Conservation (phyloP, 2,113 vertebrate species). For the Gobio gobio region DNA sequence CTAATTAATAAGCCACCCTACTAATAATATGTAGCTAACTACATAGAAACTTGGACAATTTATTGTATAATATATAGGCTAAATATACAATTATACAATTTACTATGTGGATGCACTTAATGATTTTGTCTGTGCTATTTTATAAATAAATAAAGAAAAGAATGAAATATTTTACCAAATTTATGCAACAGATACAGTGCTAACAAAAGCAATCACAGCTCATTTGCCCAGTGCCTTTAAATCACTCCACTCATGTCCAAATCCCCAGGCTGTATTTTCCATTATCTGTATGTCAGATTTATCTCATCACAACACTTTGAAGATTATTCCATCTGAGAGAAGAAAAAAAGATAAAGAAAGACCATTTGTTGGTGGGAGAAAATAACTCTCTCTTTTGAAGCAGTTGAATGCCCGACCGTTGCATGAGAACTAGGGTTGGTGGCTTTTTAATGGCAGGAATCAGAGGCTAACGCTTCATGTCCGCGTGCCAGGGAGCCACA, state of each 20-base stretch:
- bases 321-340: conserved; percentile 21
- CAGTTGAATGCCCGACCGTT: conserved; percentile 6
- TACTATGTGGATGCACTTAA: neutral
- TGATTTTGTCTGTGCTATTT: neutral
- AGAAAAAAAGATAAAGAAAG: neutral
- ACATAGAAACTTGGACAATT: too few relatives aligned
- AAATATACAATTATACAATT: too few relatives aligned
- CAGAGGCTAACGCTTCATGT: conserved; percentile 4
- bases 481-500: conserved; percentile 24
- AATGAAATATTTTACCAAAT: neutral
- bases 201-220: conserved; percentile 11
- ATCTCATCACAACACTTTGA: conserved; percentile 43
- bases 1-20: too few relatives aligned
- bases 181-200: neutral
- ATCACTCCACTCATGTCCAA: conserved; percentile 24
- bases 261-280: conserved; percentile 36
- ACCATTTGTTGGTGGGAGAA: conserved; percentile 28
- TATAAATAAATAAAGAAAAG: neutral
- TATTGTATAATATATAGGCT: too few relatives aligned
- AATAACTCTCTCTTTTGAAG: conserved; percentile 45
- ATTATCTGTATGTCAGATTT: conserved; percentile 29
- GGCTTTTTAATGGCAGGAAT: conserved; percentile 23
- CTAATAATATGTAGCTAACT: too few relatives aligned
- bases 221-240: conserved; percentile 9
- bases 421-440: conserved; percentile 22